Base-by-base conservation (phyloP, 2,888 invertebrate genomes). In the Chrysotoxum bicinctum region DNA sequence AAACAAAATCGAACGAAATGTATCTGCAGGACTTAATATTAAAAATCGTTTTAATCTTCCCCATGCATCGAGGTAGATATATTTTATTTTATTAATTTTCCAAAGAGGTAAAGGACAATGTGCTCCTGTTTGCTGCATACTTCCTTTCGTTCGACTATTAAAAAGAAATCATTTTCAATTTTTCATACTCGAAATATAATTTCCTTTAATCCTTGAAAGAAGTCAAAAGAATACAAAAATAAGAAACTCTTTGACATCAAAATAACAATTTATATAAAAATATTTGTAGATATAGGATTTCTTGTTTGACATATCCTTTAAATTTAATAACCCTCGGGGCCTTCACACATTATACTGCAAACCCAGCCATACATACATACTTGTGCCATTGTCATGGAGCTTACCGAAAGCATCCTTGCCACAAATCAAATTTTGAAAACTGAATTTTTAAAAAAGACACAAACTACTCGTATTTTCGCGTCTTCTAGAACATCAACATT, bases 231-330 rank as follows among this genome's bases (percentile, higher is more conserved):
- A 26, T 54, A 10, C n/a, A 58, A 35, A 50, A 76, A 66, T 35
- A 82, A 16, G 54, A 60, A 16, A 14, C 19, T 68, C 84, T 85
- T 85, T 85, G 84, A 85, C 80, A 85, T 75, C 68, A 74, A 69
- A 69, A 73, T 77, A 64, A 75, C 52, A 79, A 75, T 58, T 64
- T 74, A 62, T 77, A 52, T 72, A 56, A 64, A 43, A 14, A 14
- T 21, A 19, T 56, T n/a, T 32, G 32, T 19, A 16, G 12, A 32
- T 37, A 23, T 23, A 26, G n/a, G 26, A 40, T 43, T 16, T 16
- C 78, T 80, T 84, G 68, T 76, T 70, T 84, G 79, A 76, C 75
- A 79, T 72, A 76, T 85, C 76, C 76, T 76, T 76, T 72, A 85
- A 80, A 80, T 85, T 85, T 80, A 76, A 85, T 80, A 80, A 75